Evolutionary conservation across 2,888 invertebrate genomes (phyloP).

Genomic region (Xylota segnis): DNA sequence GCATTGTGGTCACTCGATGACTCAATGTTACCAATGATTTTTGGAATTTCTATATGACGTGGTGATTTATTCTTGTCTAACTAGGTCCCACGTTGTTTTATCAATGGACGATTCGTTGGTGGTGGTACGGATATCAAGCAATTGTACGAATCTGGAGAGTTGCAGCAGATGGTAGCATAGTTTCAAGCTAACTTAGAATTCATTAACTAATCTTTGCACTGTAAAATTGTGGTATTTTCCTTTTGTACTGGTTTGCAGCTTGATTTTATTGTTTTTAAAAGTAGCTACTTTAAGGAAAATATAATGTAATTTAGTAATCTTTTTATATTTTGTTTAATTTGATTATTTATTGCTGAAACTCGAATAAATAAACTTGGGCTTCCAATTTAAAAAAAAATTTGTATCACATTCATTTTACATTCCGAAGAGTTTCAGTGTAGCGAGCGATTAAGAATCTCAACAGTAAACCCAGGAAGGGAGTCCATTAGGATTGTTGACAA

Average conservation of each 20-base stretch:
- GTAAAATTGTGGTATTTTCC: slow-evolving; percentile 12
- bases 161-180: slow-evolving; percentile 86
- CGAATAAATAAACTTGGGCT: slow-evolving; percentile 1
- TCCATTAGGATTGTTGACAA: too few species aligned
- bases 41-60: neutral
- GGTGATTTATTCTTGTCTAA: slow-evolving; percentile 78
- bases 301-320: neutral
- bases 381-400: neutral
- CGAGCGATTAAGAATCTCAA: too few species aligned
- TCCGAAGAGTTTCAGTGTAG: too few species aligned
- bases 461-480: too few species aligned
- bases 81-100: slow-evolving; percentile 97
- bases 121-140: slow-evolving; percentile 95
- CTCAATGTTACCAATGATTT: neutral
- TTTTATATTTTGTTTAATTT: neutral
- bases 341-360: neutral
- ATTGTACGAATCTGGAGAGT: slow-evolving; percentile 89
- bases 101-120: slow-evolving; percentile 95
- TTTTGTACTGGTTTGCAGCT: neutral
- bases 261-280: neutral
- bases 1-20: neutral
- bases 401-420: too few species aligned
- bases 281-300: slow-evolving; percentile 7
- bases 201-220: neutral
- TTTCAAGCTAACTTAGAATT: neutral